These are phyloP conservation scores for Phasianus colchicus DNA, from an alignment of 2,113 vertebrate species.

Conservation along the genomic window DNA sequence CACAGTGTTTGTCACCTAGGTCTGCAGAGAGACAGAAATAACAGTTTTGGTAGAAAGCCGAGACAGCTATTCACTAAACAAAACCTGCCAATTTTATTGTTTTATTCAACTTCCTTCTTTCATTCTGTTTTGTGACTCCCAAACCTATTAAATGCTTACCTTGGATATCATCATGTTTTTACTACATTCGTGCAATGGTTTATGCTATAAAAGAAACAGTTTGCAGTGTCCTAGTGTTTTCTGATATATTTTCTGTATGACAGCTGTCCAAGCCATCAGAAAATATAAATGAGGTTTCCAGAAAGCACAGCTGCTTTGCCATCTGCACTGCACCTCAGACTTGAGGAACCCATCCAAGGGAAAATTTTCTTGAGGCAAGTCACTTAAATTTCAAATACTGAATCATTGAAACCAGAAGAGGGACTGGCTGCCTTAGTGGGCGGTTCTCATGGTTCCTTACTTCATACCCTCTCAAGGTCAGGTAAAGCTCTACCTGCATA, in stretches of 20 bases:
- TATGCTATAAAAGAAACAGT: background rate
- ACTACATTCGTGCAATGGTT: background rate
- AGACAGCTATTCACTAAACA: background rate
- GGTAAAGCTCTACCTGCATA: background rate
- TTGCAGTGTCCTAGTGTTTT: background rate
- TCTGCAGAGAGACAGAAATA: conserved; percentile 21
- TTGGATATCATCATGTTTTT: background rate
- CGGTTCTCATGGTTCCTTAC: background rate
- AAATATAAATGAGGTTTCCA: background rate
- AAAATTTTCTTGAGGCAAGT: background rate
- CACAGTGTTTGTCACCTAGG: background rate
- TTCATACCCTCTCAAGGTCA: rapidly evolving
- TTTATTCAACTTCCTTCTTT: background rate
- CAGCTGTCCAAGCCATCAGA: background rate
- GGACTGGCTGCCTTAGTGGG: background rate
- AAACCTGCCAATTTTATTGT: background rate
- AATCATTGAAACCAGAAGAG: background rate
- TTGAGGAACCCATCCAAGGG: background rate
- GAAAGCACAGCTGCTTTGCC: background rate
- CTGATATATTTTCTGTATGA: background rate
- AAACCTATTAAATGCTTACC: background rate
- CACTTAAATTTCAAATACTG: background rate
- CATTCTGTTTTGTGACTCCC: background rate
- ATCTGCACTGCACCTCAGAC: background rate
- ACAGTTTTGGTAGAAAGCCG: background rate